Evolutionary conservation across 1,140 invertebrate species (phyloP).

Genomic region (Melitaea cinxia): DNA sequence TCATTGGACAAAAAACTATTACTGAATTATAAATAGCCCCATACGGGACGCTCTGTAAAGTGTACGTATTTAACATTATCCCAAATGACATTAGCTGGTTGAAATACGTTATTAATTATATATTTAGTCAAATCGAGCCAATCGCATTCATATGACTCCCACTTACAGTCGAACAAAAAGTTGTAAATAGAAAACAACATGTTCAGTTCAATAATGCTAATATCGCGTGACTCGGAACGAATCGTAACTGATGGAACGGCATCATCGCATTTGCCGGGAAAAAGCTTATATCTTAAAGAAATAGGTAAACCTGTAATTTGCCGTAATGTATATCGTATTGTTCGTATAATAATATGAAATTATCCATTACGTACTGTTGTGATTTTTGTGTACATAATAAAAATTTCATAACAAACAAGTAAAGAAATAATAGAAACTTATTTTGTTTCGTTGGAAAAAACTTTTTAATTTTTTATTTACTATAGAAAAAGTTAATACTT

Average conservation of each 20-base stretch:
- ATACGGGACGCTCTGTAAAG: no score
- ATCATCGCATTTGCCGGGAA: slow-evolving; percentile 70
- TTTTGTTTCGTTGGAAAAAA: background rate
- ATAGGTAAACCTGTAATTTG: slow-evolving; percentile 44
- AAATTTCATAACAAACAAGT: background rate
- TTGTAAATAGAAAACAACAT: slow-evolving; percentile 50
- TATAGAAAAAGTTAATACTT: no score
- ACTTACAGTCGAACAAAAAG: slow-evolving; percentile 24
- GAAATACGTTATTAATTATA: background rate
- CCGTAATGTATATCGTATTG: slow-evolving; percentile 62
- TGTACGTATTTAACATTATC: no score
- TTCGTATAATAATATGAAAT: slow-evolving; percentile 39
- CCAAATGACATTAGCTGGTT: no score
- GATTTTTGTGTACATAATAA: background rate
- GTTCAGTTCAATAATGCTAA: slow-evolving; percentile 60
- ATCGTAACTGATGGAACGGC: slow-evolving; percentile 71
- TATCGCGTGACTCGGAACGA: slow-evolving; percentile 70
- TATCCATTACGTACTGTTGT: slow-evolving; percentile 7
- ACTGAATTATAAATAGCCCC: no score
- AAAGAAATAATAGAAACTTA: background rate
- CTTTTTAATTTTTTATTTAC: background rate
- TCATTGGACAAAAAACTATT: no score
- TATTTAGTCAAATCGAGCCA: background rate
- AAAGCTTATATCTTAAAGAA: slow-evolving; percentile 45
- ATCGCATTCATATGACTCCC: background rate